Evolutionary conservation across 2,888 invertebrate genomes (phyloP), one percentile per base, ranked within the genome.

Genomic region (Pogonocherus hispidulus): DNA sequence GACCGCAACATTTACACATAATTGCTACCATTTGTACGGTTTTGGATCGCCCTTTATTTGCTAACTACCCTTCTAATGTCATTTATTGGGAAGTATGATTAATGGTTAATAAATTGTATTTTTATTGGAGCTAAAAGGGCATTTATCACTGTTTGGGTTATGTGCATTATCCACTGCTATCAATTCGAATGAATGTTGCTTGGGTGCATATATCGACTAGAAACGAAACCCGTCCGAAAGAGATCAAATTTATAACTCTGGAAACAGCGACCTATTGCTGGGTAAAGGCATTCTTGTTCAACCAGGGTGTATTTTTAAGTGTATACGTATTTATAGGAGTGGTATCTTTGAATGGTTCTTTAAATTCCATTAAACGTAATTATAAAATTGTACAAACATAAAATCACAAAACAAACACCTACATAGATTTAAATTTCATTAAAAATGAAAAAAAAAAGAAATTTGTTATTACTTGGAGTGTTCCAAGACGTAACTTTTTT

Each of bases 1-100:
- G 49, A 32, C 60, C 55, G 54, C 27, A 51, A 32, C 55, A 64
- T 68, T 68, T 64, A 60, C 64, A 60, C 64, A 54, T 59, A 64
- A 68, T 64, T 55, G 60, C n/a, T 41, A 11, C 56, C 55, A 47
- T 67, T 57, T 35, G 57, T 63, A 27, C 47, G 22, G 51, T 37
- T 9, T 49, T 14, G 32, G 16, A 62, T 60, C 49, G 62, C 60
- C 56, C 41, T 69, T 46, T 60, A 66, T 63, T 56, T 51, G 54
- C 56, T 63, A 63, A 49, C 35, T 44, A 22, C 57, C 46, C 46
- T n/a, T 22, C 57, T 57, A 57, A 22, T 16, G 41, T 57, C 46
- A 57, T 57, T 57, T 57, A 57, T 57, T 23, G 44, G 22, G 16
- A 46, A 46, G 16, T 23, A 57, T 57, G 57, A 57, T 57, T 57